Evolutionary conservation across 2,888 invertebrate genomes (phyloP).

Genomic region (Andrena fulva): DNA sequence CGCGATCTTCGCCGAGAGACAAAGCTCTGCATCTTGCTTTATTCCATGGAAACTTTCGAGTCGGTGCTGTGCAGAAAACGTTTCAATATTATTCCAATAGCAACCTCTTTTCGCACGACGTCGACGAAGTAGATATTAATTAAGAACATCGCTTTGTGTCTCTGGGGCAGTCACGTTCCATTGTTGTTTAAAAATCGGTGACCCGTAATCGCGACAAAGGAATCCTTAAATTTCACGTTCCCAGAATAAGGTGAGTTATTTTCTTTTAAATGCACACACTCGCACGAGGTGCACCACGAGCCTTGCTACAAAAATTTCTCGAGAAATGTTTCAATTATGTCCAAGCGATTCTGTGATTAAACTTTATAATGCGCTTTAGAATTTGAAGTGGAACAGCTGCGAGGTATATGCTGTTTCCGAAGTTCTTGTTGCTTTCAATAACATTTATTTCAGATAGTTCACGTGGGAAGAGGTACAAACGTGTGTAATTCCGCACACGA

Average conservation of each 20-base stretch:
- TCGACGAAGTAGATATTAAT: slow-evolving; percentile 24
- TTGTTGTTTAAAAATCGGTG: background rate
- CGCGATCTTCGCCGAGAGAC: slow-evolving; percentile 12
- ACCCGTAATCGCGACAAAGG: background rate
- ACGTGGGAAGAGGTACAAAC: background rate
- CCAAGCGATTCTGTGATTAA: too few relatives aligned
- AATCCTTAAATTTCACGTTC: background rate
- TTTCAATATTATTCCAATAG: slow-evolving; percentile 43
- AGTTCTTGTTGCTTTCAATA: too few relatives aligned
- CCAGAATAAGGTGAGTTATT: background rate
- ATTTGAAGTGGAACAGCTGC: too few relatives aligned
- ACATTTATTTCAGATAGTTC: too few relatives aligned
- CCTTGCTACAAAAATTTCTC: too few relatives aligned
- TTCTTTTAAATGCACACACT: background rate
- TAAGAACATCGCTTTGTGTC: slow-evolving; percentile 8
- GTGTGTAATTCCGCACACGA: background rate
- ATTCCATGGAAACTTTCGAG: slow-evolving; percentile 19
- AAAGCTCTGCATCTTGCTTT: slow-evolving; percentile 26
- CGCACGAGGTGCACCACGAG: too few relatives aligned
- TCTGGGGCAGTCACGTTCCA: background rate
- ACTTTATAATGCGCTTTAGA: too few relatives aligned
- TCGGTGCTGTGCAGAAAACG: background rate
- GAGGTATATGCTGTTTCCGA: too few relatives aligned
- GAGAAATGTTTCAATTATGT: too few relatives aligned
- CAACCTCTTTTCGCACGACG: background rate